phyloP scores from a whole-genome alignment of 2,113 vertebrate genomes.

The Pollimyrus isidori region DNA sequence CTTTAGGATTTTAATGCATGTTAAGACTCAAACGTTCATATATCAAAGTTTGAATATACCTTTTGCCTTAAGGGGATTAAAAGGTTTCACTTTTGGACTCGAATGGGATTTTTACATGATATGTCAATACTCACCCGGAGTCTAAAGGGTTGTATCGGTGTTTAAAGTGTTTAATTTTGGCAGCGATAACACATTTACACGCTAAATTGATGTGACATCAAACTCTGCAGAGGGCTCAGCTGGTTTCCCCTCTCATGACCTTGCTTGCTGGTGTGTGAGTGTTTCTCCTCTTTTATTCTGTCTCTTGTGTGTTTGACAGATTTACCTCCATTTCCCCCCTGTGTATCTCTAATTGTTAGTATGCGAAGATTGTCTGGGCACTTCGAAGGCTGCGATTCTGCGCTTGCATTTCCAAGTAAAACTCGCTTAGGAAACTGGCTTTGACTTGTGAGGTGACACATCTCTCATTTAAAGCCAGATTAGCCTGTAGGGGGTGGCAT shows the following conservation, averaged over 20 bases:
- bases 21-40: background rate
- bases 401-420: background rate
- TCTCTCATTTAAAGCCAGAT: background rate
- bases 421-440: background rate
- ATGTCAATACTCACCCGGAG: background rate
- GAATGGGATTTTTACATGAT: background rate
- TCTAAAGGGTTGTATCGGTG: background rate
- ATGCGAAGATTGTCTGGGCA: background rate
- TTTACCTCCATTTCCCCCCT: background rate
- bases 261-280: background rate
- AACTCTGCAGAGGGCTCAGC: background rate
- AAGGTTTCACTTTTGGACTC: background rate
- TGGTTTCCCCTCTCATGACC: background rate
- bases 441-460: background rate
- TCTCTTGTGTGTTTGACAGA: background rate
- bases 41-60: background rate
- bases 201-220: background rate
- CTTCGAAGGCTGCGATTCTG: background rate
- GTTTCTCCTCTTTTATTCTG: background rate
- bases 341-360: background rate
- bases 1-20: constrained; percentile 1
- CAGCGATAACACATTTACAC: background rate
- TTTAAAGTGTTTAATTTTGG: background rate
- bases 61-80: background rate
- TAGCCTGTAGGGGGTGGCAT: background rate